phyloP scores from a whole-genome alignment of 2,113 vertebrate species.

The Callipepla squamata region DNA sequence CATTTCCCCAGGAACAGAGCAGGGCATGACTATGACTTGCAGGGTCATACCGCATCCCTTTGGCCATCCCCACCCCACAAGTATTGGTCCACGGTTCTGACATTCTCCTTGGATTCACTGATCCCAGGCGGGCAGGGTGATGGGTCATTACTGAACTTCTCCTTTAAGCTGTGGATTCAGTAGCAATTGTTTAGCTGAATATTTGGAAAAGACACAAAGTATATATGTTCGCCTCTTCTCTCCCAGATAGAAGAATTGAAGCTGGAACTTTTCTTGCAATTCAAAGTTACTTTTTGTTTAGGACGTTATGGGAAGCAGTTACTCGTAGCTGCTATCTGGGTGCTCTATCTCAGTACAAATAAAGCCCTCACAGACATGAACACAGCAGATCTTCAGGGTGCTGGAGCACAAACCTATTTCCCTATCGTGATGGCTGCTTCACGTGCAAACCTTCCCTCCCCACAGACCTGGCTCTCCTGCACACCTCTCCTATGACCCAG shows the following conservation, averaged over 20 bases:
- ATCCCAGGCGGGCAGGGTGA: rapidly evolving
- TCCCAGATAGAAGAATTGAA: neutral
- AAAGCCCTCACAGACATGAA: neutral
- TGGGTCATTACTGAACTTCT: neutral
- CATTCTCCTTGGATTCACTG: neutral
- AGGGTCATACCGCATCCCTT: neutral
- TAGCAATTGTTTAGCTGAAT: neutral
- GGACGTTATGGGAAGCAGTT: neutral
- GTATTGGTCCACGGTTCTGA: neutral
- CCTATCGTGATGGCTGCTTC: neutral
- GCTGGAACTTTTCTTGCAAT: rapidly evolving
- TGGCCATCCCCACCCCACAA: neutral
- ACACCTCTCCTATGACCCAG: neutral
- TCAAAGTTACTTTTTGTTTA: neutral
- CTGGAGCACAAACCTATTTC: neutral
- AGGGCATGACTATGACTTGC: neutral
- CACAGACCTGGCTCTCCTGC: neutral
- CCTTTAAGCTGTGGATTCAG: neutral
- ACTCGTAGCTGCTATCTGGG: neutral
- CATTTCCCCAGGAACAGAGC: neutral
- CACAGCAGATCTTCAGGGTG: neutral
- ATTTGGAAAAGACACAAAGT: neutral
- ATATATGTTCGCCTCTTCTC: neutral
- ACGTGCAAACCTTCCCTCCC: neutral
- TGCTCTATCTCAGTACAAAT: neutral